Evolutionary conservation across 2,113 vertebrate genomes (phyloP).

Genomic region (Emydura subglobosa): DNA sequence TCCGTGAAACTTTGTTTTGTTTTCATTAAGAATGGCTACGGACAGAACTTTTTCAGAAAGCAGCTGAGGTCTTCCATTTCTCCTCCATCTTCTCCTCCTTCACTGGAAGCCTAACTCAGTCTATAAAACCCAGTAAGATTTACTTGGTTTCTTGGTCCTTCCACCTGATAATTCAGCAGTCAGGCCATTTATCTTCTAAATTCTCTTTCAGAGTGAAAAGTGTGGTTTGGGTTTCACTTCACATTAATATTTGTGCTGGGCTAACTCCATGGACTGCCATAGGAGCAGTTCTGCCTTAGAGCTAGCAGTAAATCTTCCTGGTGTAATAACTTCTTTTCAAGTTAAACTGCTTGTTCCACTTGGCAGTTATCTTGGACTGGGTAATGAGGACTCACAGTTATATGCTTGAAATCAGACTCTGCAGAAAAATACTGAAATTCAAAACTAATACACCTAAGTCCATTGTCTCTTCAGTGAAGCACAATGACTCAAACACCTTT

Average conservation of each 20-base stretch:
- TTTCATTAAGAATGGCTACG: not conserved
- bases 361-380: not conserved
- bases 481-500: not conserved
- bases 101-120: rapidly evolving
- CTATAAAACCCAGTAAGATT: not conserved
- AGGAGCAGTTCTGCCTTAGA: not conserved
- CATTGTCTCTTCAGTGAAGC: not conserved
- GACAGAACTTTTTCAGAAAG: not conserved
- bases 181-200: not conserved
- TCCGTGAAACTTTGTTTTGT: not conserved
- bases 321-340: not conserved
- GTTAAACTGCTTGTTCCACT: not conserved
- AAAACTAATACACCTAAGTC: not conserved
- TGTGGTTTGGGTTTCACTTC: not conserved
- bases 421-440: not conserved
- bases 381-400: not conserved
- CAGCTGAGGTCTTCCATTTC: not conserved
- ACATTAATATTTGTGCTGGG: not conserved
- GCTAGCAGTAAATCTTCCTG: not conserved
- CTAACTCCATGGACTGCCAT: not conserved
- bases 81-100: not conserved
- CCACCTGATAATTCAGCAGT: not conserved
- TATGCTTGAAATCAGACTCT: not conserved
- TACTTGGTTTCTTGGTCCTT: not conserved
- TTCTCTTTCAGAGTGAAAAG: not conserved